These are phyloP conservation scores for Columba janthina DNA, from an alignment of 2,113 vertebrate genomes.

Conservation along the genomic window DNA sequence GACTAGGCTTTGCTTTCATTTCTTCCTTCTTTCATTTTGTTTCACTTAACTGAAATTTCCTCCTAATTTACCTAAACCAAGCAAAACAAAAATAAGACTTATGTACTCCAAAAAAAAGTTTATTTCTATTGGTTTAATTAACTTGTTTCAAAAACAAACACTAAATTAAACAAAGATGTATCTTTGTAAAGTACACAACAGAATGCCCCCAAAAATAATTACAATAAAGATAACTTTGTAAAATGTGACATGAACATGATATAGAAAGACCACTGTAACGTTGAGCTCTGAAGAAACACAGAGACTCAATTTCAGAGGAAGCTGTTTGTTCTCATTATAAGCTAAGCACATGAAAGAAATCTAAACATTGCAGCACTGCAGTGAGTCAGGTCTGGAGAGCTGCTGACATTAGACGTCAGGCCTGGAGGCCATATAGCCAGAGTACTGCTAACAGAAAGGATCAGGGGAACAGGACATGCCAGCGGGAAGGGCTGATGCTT, in stretches of 20 bases:
- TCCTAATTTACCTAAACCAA: conserved; percentile 9
- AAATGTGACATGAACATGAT: neutral
- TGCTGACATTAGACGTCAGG: neutral
- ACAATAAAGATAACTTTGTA: neutral
- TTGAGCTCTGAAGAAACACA: neutral
- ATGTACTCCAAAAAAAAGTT: neutral
- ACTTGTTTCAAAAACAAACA: neutral
- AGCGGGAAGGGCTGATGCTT: neutral
- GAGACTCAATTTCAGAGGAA: neutral
- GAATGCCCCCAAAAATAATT: neutral
- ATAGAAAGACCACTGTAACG: neutral
- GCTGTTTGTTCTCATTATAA: neutral
- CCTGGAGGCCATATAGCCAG: neutral
- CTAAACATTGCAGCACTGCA: neutral
- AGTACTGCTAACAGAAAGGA: neutral
- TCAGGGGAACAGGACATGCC: neutral
- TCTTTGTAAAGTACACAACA: neutral
- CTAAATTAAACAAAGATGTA: neutral
- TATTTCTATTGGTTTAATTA: neutral
- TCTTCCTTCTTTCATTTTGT: conserved; percentile 18
- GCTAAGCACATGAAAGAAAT: neutral
- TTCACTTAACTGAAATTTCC: neutral
- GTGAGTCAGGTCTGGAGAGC: neutral
- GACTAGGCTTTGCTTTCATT: neutral
- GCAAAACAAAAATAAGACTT: neutral